Conservation (phyloP, 1,140 invertebrate genomes). For the Pseudomyrmex gracilis region DNA sequence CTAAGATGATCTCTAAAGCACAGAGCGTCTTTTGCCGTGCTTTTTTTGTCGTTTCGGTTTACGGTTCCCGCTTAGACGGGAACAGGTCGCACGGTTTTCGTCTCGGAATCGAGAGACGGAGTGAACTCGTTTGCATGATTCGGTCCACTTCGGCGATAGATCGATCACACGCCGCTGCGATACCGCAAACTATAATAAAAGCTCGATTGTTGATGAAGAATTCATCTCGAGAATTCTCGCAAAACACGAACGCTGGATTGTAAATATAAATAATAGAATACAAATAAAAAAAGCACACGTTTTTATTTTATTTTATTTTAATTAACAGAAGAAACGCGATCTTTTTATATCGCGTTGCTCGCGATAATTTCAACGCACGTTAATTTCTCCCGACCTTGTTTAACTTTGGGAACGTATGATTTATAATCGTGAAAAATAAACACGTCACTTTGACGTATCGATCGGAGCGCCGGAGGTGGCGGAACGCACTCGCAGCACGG, state of each 20-base stretch:
- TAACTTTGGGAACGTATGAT: background rate
- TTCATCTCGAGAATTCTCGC: background rate
- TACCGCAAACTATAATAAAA: conserved; percentile 52
- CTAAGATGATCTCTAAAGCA: conserved; percentile 62
- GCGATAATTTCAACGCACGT: no score
- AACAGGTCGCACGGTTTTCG: conserved; percentile 51
- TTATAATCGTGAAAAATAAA: conserved; percentile 1
- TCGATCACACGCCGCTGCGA: conserved; percentile 61
- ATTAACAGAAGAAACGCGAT: no score
- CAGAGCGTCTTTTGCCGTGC: conserved; percentile 39
- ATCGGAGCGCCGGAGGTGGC: conserved; percentile 15
- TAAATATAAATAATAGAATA: no score
- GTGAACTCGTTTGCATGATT: conserved; percentile 61
- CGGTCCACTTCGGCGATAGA: conserved; percentile 72
- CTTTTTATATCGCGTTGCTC: no score
- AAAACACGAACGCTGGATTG: background rate
- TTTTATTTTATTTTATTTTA: no score
- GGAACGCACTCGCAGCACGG: conserved; percentile 8
- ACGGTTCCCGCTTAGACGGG: conserved; percentile 49
- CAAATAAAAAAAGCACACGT: no score
- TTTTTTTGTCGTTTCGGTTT: conserved; percentile 53
- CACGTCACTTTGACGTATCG: background rate
- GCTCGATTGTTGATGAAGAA: conserved; percentile 5
- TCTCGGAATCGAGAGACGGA: conserved; percentile 36
- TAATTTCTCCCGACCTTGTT: background rate